A percentile compares a stretch with the other conserved stretches of the same genome.
phyloP scores from a whole-genome alignment of 2,888 invertebrate genomes.

The Acrobasis repandana region DNA sequence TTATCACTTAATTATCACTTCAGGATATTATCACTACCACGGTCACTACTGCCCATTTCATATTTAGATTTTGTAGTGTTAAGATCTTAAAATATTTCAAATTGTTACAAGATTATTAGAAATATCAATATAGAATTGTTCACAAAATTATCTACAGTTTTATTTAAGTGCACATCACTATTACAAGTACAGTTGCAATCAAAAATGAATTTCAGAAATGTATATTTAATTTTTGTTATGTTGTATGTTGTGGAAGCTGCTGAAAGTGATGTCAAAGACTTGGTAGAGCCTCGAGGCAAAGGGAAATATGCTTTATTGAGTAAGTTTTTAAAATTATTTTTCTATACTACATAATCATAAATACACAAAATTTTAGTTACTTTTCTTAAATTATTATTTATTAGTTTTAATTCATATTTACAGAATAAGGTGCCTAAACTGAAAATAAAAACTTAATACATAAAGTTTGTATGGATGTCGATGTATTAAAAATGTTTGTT shows the following conservation, averaged over 20 bases:
- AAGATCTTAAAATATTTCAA: neutral
- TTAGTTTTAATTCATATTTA: too few species aligned
- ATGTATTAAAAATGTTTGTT: too few species aligned
- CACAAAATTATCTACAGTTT: neutral
- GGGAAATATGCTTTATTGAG: slow-evolving; percentile 67
- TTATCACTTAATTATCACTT: slow-evolving; percentile 39
- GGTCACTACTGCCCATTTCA: neutral
- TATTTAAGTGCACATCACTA: neutral
- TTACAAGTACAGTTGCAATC: neutral
- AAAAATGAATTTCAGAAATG: slow-evolving; percentile 32
- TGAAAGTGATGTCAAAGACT: slow-evolving; percentile 38
- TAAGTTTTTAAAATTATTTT: slow-evolving; percentile 48
- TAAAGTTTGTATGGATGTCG: too few species aligned
- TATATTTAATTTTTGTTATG: slow-evolving; percentile 31
- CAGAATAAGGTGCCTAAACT: too few species aligned
- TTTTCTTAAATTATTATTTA: too few species aligned
- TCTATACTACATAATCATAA: neutral
- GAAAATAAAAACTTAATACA: too few species aligned
- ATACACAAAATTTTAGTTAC: too few species aligned
- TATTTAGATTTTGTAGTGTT: slow-evolving; percentile 7
- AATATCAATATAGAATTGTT: neutral
- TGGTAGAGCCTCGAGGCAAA: slow-evolving; percentile 61
- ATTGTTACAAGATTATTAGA: neutral
- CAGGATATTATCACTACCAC: slow-evolving; percentile 22
- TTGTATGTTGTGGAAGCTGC: slow-evolving; percentile 33